Evolutionary conservation across 92 coral and sea anemone genomes (phyloP).

Genomic region (Palythoa grandiflora): DNA sequence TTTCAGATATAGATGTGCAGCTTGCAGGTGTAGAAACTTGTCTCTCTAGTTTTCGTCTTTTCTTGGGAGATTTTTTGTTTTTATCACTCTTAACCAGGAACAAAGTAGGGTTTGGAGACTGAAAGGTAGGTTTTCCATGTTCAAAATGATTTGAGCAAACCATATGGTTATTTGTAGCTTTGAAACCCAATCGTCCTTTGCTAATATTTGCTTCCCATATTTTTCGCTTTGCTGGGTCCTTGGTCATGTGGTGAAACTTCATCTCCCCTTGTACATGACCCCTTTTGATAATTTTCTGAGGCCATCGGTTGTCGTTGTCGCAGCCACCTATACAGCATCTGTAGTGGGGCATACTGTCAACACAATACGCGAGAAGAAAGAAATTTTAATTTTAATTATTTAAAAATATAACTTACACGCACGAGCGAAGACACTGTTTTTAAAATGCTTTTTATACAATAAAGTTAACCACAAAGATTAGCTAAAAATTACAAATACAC

Average conservation of each 20-base stretch:
- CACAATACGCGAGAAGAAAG: constrained; percentile 2
- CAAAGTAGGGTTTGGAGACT: constrained; percentile 36
- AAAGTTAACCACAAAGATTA: constrained; percentile 3
- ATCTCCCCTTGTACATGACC: constrained; percentile 61
- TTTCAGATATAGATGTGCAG: constrained; percentile 31
- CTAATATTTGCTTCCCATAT: constrained; percentile 20
- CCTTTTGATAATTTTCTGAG: constrained; percentile 47
- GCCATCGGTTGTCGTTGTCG: constrained; percentile 45
- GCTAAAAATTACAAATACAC: constrained; percentile 16
- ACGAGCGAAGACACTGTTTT: constrained; percentile 6
- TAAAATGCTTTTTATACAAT: constrained; percentile 4
- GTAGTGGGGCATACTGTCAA: constrained; percentile 52
- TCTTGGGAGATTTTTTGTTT: constrained; percentile 9
- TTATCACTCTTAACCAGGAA: constrained; percentile 15
- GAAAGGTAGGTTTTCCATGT: constrained; percentile 40
- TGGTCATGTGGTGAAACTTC: constrained; percentile 21
- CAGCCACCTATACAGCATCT: constrained; percentile 67
- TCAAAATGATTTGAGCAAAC: constrained; percentile 48
- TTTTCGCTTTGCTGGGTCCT: background rate
- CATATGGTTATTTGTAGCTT: background rate
- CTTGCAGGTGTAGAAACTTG: constrained; percentile 9
- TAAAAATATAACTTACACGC: background rate
- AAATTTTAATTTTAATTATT: background rate
- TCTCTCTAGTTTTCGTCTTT: constrained; percentile 8
- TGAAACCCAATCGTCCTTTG: constrained; percentile 26